Evolutionary conservation across 2,888 invertebrate species (phyloP).

Genomic region (Malacosoma neustria): DNA sequence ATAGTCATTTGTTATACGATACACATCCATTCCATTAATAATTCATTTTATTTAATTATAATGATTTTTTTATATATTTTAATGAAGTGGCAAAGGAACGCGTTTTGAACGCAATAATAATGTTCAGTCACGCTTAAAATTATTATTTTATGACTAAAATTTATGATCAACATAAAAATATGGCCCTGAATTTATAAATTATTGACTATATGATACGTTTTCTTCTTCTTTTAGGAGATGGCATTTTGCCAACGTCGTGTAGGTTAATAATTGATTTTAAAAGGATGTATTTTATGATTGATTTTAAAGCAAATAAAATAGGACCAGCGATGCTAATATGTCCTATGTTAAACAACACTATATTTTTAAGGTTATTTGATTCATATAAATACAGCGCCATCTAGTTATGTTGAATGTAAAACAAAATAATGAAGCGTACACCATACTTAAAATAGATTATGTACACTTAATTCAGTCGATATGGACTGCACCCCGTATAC

Average conservation of each 20-base stretch:
- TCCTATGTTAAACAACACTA: no score
- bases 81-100: conserved; percentile 34
- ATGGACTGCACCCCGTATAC: background rate
- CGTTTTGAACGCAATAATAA: conserved; percentile 51
- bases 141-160: conserved; percentile 11
- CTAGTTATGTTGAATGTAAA: background rate
- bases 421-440: background rate
- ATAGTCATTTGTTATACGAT: conserved; percentile 25
- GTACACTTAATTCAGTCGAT: background rate
- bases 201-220: no score
- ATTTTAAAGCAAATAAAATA: no score
- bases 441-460: background rate
- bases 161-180: background rate
- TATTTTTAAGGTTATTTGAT: no score
- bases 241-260: no score
- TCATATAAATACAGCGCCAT: background rate
- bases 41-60: conserved; percentile 21
- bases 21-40: conserved; percentile 38
- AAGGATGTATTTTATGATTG: no score
- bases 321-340: no score
- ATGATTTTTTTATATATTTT: conserved; percentile 20
- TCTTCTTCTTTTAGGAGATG: no score
- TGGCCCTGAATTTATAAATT: background rate
- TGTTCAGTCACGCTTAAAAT: conserved; percentile 43
- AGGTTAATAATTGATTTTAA: no score